Base-by-base conservation (phyloP, 1,140 invertebrate species). In the Hylaeus anthracinus region DNA sequence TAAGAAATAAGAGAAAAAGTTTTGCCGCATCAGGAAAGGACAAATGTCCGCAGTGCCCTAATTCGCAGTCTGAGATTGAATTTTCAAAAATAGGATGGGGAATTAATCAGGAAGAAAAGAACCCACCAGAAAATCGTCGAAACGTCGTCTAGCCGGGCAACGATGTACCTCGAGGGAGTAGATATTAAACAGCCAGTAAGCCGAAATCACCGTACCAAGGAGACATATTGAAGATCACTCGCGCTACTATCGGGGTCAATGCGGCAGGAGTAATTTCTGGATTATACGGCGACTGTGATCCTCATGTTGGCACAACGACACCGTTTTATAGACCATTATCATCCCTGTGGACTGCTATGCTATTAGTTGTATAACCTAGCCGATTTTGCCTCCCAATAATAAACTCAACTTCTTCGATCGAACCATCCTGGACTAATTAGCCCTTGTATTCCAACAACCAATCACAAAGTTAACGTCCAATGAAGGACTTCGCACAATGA, bases 211-310 rank as follows among this genome's bases (percentile, higher is more conserved):
- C 58, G 61, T 72, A 72, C 71, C 69, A 58, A 75, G 66, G 75
- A 56, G 69, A 79, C 81, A 82, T 73, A 79, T 82, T 82, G 81
- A 73, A 82, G 81, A 82, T 79, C 76, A 63, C 70, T 79, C 51
- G 70, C 51, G 64, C n/a, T 41, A 12, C 56, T 79, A 79, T 84
- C 39, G 72, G n/a, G 79, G 73, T 77, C 69, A 81, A 81, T 48
- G 82, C 56, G 63, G 67, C 72, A 63, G 55, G 61, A 77, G 67
- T 81, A 84, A 84, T 84, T 84, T 81, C 79, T 84, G 73, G 72
- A 67, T 84, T 84, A 81, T 83, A 83, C 64, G 74, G 55, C 67
- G 79, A 41, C 72, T 41, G 61, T 83, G 81, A 83, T 81, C 82
- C 72, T 37, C 55, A 55, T 51, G n/a, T 61, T 6, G 53, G 26